A percentile compares a stretch with the other conserved stretches of the same genome.
phyloP scores from a whole-genome alignment of 2,888 invertebrate species.

The Mesorhabditis spiculigera region DNA sequence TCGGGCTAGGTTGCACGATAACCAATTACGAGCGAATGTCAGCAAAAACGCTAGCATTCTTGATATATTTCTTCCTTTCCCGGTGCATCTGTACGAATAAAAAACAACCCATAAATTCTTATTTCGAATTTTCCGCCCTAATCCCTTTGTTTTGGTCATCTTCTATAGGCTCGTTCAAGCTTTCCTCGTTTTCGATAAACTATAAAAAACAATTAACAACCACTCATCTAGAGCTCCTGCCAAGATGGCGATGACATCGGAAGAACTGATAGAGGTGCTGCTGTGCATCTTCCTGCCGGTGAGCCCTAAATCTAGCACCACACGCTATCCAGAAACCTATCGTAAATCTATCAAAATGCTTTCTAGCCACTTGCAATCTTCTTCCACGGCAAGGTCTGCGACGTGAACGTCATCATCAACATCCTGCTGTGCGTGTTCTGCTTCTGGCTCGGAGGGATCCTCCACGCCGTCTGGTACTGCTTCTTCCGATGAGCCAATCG shows the following conservation, averaged over 20 bases:
- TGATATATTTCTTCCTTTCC: no score
- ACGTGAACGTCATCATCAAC: slow-evolving; percentile 23
- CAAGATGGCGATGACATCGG: not conserved
- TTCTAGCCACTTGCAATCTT: slow-evolving; percentile 33
- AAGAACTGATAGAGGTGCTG: not conserved
- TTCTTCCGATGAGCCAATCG: not conserved
- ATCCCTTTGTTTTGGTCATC: no score
- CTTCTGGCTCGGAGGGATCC: slow-evolving; percentile 11
- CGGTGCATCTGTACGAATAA: no score
- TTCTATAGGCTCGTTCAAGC: no score
- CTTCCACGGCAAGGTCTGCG: slow-evolving; percentile 27
- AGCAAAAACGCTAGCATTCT: no score
- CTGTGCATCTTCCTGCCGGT: slow-evolving; percentile 6
- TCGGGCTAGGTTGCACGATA: no score
- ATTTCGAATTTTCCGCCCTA: no score
- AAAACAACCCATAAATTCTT: no score
- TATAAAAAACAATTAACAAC: no score
- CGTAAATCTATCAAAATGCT: not conserved
- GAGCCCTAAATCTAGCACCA: not conserved
- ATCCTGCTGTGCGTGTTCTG: slow-evolving; percentile 27
- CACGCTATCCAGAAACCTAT: not conserved
- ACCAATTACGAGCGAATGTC: no score
- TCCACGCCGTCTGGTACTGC: slow-evolving; percentile 4
- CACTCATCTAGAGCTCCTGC: no score
- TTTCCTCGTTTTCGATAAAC: no score